Evolutionary conservation across 2,888 invertebrate species (phyloP).

Genomic region (Aleiodes testaceus): DNA sequence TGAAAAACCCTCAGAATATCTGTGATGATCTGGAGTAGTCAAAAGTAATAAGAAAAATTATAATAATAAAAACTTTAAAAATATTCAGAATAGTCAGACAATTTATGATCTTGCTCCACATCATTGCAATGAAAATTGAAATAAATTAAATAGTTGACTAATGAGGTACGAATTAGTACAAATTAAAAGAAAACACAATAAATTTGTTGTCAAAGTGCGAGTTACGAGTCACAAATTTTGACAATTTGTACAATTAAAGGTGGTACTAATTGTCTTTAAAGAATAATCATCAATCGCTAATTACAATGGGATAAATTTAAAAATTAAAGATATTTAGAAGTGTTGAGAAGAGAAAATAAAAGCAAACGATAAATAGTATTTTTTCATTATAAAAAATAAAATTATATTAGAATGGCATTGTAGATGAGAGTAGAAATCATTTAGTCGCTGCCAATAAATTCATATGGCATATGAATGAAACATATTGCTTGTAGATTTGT

Average conservation of each 20-base stretch:
- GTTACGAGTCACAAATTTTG: constrained; percentile 30
- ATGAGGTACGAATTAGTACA: constrained; percentile 50
- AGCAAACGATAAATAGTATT: constrained; percentile 36
- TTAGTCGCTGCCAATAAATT: constrained; percentile 29
- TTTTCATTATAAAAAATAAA: constrained; percentile 31
- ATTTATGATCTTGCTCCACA: background rate
- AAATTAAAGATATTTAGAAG: constrained; percentile 38
- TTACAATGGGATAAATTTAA: background rate
- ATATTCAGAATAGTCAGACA: background rate
- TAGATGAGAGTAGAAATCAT: constrained; percentile 19
- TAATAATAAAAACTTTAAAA: background rate
- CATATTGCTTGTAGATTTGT: constrained; percentile 61
- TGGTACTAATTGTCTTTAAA: constrained; percentile 31
- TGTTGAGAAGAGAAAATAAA: background rate
- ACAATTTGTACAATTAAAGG: constrained; percentile 3
- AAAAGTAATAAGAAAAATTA: background rate
- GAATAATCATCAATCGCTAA: constrained; percentile 19
- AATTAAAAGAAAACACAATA: constrained; percentile 52
- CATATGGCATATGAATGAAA: constrained; percentile 43
- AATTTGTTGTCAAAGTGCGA: constrained; percentile 45
- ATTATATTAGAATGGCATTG: constrained; percentile 34
- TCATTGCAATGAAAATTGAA: constrained; percentile 1
- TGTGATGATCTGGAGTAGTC: constrained; percentile 22
- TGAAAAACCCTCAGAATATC: constrained; percentile 8
- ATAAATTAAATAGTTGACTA: constrained; percentile 36